Evolutionary conservation across 2,888 invertebrate genomes (phyloP), one percentile per base, ranked within the genome.

Genomic region (Drosophila recens): DNA sequence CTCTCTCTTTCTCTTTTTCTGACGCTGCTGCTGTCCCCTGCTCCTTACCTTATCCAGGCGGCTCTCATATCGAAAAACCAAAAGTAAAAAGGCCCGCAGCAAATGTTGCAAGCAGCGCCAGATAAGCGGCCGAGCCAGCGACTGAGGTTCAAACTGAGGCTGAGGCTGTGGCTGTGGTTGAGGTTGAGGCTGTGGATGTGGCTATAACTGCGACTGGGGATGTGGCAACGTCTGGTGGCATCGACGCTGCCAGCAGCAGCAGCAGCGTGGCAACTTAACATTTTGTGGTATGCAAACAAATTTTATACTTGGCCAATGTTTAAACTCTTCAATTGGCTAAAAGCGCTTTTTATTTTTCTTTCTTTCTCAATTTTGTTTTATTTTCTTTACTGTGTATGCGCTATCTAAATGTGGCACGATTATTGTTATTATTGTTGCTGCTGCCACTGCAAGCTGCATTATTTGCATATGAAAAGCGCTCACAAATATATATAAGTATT

Each of bases 341-440:
- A 83, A 90, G 87, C 90, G 81, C 56, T 87, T 80, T 82, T 65
- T 67, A 20, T 67, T 15, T 48, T 59, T 69, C 56, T n/a, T 45
- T 13, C 43, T n/a, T 45, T 13, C 43, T 58, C 27, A 27, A 27
- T 27, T 27, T 27, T 5, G 27, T 27, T 27, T 27, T 27, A 27
- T 27, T 27, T 49, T 15, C 43, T 51, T 54, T 49, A 51, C 59
- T 69, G 52, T 69, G 52, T 54, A 62, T 58, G 58, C 65, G 78
- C 75, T 87, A 90, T 90, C 90, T 90, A 88, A 89, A 88, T 90
- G 82, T 87, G 81, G 82, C 87, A 88, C 88, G 88, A 82, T 89
- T 90, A 89, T 90, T 90, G 87, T 89, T 89, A 85, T 87, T 90
- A 86, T 81, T 79, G 79, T 73, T 66, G 80, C 72, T 56, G 63